Percentiles rank a stretch among this genome's conserved stretches.
These are phyloP conservation scores for Lithophane leautieri DNA, from an alignment of 2,888 invertebrate species.

Conservation along the genomic window DNA sequence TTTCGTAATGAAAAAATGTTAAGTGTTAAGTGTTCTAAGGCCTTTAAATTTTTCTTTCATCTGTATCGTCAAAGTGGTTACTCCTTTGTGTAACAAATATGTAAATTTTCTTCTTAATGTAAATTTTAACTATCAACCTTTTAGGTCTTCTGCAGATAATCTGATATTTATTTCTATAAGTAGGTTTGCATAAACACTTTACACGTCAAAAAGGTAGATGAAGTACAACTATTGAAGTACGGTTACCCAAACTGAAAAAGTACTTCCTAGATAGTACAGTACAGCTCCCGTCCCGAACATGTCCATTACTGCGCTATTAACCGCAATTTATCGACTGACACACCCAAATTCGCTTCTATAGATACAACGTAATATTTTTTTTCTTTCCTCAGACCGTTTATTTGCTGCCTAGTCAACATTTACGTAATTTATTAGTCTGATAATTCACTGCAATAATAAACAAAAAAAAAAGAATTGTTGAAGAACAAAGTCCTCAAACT, in stretches of 20 bases:
- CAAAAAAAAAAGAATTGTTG: background rate
- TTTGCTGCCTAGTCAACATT: background rate
- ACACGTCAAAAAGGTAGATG: no score
- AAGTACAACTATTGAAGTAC: background rate
- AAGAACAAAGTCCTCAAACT: background rate
- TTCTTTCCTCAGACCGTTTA: background rate
- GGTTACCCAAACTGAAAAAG: no score
- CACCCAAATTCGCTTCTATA: background rate
- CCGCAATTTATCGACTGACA: background rate
- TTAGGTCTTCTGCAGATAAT: background rate
- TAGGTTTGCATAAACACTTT: background rate
- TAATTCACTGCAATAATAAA: background rate
- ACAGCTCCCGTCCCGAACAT: no score
- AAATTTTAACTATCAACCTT: no score
- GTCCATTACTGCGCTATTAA: background rate
- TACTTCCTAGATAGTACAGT: background rate
- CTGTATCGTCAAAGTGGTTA: background rate
- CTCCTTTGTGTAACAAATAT: background rate
- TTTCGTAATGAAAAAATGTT: constrained; percentile 27
- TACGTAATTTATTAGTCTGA: no score
- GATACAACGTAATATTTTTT: background rate
- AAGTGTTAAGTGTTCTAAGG: constrained; percentile 1
- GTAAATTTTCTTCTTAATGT: no score
- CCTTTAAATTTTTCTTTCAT: background rate
- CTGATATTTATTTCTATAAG: background rate